Evolutionary conservation across 2,888 invertebrate species (phyloP), one percentile per base, ranked within the genome.

Genomic region (Neelides folsomi): DNA sequence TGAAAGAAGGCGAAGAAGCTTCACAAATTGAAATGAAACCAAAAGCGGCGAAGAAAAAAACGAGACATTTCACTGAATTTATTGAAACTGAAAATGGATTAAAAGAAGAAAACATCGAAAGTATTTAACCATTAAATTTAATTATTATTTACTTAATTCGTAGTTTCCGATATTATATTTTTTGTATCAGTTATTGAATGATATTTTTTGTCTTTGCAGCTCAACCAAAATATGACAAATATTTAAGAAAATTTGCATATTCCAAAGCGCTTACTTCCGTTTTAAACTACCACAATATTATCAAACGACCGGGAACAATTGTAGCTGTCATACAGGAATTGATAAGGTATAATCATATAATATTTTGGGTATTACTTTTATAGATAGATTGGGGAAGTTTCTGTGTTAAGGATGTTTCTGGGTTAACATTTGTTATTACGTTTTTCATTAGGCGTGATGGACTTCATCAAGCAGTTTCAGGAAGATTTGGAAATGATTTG

Each of bases 281-380:
- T 15, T 70, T 93, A 62, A 66, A 72, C 44, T 73, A 74, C 10
- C 76, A 76, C 66, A 72, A 80, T n/a, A 69, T 74, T 1, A 76
- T 74, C 37, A 80, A 79, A 66, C 73, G 70, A 38, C 92, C 94
- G 1, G 83, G 88, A 63, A 75, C 81, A 20, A 82, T 87, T 1
- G 80, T 88, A 35, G 79, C 83, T 47, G 74, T 93, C 6, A 76
- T 94, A 66, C 85, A 86, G 68, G 94, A 94, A 71, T 73, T 95
- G 56, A 81, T 85, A n/a, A 77, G 70, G 69, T 69, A 57, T 20
- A 7, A 42, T 44, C 19, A 9, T 15, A 50, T 20, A 13, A 35
- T 27, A 41, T 41, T 41, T 27, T 15, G 10, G 37, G 9, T 42
- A 36, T 37, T 19, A n/a, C 39, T 44, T n/a, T n/a, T n/a, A n/a